Base-by-base conservation (phyloP, 2,888 invertebrate genomes). In the Drosophila rubida region DNA sequence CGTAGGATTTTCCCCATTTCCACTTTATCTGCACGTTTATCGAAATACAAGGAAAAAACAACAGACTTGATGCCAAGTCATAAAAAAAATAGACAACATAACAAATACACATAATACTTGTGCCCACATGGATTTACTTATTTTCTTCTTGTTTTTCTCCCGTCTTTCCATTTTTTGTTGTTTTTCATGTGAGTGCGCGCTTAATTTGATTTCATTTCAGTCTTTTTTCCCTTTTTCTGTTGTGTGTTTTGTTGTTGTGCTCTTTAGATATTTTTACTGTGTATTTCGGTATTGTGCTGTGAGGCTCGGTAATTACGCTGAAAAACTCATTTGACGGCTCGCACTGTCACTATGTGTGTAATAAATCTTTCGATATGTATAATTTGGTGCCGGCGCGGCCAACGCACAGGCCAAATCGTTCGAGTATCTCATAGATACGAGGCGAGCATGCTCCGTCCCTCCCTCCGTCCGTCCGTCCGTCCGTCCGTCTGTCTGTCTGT, bases 271-370 rank as follows among this genome's bases (percentile, higher is more conserved):
- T 41, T 44, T 70, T 65, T 61, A 69, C 65, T 55, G 64, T 69
- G 69, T 75, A 45, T 77, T 74, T 70, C 13, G 44, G 63, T 58
- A 80, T 75, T 77, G 71, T 82, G 68, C n/a, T 82, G 82, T 82
- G 81, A 83, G 74, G 68, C 68, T 76, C 69, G 75, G 87, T 87
- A 87, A 87, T 89, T 89, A 89, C 87, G 77, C 75, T 85, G 80
- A 82, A 87, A 88, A 87, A 87, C 85, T 88, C 89, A 89, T 87
- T 87, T 87, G 87, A 82, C 85, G 87, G 72, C 82, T 78, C 82
- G 82, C 85, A 77, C 73, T 75, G 85, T 87, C 81, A 77, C 73
- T 58, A 58, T 62, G 64, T 69, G 71, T 71, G 89, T 77, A 88
- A 87, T 87, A 87, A 87, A 87, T 87, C 87, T 87, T 76, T 87